Percentiles rank a stretch among this genome's conserved stretches.
These are phyloP conservation scores for Saguinus imperator DNA, from an alignment of 2,113 vertebrate species.

Conservation along the genomic window DNA sequence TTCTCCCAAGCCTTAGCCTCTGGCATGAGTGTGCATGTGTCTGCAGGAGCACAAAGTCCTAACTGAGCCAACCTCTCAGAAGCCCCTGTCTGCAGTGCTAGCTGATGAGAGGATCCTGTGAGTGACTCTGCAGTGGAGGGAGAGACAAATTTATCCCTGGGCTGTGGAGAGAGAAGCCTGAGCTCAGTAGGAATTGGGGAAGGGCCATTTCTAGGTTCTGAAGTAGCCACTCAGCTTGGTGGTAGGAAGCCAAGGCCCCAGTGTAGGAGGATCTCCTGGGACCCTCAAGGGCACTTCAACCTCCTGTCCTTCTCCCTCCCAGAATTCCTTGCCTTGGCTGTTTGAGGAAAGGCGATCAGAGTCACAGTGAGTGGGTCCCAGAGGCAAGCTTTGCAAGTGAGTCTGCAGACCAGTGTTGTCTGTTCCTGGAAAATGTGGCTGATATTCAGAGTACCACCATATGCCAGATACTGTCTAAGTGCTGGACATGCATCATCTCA, in stretches of 20 bases:
- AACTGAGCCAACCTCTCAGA: neutral
- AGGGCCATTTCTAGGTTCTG: neutral
- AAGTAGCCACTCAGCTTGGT: neutral
- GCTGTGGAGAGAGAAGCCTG: neutral
- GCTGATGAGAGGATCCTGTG: neutral
- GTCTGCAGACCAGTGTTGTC: neutral
- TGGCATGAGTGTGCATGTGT: neutral
- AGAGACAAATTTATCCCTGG: neutral
- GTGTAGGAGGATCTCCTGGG: rapidly evolving
- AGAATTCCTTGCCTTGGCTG: neutral
- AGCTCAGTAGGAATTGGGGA: neutral
- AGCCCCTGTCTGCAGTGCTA: neutral
- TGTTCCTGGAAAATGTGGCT: neutral
- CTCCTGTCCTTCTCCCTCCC: neutral
- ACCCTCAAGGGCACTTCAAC: neutral
- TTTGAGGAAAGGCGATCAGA: neutral
- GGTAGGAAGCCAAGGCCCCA: neutral
- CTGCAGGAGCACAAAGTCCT: neutral
- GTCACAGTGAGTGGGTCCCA: neutral
- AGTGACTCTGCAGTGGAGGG: neutral
- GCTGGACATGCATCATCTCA: rapidly evolving
- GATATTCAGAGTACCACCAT: neutral
- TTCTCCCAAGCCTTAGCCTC: neutral
- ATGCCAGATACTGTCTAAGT: neutral
- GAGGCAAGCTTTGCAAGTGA: neutral